Evolutionary conservation across 2,888 invertebrate species (phyloP).

Genomic region (Amphipoea oculea): DNA sequence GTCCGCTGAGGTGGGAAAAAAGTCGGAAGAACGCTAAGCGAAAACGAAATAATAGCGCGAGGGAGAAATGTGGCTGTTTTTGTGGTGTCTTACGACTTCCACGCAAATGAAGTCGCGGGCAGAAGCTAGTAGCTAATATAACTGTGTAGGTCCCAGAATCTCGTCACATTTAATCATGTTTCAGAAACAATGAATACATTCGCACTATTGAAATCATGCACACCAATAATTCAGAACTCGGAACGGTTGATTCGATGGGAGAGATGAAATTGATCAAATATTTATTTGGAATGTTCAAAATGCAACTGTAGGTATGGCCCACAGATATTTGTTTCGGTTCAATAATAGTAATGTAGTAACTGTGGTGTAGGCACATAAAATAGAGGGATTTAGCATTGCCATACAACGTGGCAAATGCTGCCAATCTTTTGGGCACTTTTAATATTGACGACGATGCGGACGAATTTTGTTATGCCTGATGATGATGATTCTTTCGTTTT

Average conservation of each 20-base stretch:
- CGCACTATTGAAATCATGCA: background rate
- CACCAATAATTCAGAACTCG: background rate
- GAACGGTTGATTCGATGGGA: background rate
- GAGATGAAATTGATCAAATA: background rate
- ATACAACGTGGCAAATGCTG: too few relatives aligned
- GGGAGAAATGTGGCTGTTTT: too few relatives aligned
- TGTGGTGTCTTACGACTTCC: too few relatives aligned
- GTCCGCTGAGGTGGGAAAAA: background rate
- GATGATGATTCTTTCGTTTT: too few relatives aligned
- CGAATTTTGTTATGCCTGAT: too few relatives aligned
- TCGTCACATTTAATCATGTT: background rate
- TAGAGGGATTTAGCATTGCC: too few relatives aligned
- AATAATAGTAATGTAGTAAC: background rate
- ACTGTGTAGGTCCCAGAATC: background rate
- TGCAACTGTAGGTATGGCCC: background rate
- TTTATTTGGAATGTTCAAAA: conserved; percentile 3
- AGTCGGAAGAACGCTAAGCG: background rate
- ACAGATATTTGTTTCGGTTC: background rate
- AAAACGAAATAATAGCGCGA: too few relatives aligned
- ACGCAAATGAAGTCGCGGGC: too few relatives aligned
- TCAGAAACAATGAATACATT: conserved; percentile 15
- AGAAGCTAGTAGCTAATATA: background rate
- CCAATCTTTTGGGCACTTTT: too few relatives aligned
- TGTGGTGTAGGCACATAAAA: background rate
- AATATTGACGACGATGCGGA: too few relatives aligned